These are phyloP conservation scores for Pomatorhinus ruficollis DNA, from an alignment of 2,113 vertebrate genomes.

Conservation along the genomic window DNA sequence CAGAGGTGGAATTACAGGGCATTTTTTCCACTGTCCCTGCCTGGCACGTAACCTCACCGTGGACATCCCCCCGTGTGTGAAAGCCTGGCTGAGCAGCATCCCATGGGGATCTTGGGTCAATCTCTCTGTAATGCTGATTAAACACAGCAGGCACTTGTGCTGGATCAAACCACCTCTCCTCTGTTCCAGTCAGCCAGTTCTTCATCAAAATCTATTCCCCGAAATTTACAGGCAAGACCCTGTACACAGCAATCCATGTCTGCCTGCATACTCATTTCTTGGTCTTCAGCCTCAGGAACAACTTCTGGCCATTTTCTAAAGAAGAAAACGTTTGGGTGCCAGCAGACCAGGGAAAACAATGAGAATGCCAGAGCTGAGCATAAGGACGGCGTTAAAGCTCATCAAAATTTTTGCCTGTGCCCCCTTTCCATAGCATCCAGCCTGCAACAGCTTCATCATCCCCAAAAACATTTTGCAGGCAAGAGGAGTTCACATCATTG, in stretches of 20 bases:
- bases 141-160: neutral
- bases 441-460: neutral
- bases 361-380: neutral
- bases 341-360: neutral
- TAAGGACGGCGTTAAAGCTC: neutral
- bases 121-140: neutral
- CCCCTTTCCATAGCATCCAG: neutral
- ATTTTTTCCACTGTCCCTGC: neutral
- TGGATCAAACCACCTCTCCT: neutral
- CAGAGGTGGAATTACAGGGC: neutral
- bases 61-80: fast-evolving
- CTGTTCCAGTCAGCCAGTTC: neutral
- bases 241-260: neutral
- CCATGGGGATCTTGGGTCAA: neutral
- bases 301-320: neutral
- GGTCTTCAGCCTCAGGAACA: neutral
- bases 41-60: neutral
- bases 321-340: neutral
- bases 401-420: neutral
- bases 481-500: neutral
- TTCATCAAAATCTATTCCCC: neutral
- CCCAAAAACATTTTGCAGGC: neutral
- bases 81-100: neutral
- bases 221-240: neutral
- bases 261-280: neutral